Conservation (phyloP, 2,797 vertebrate genomes). For the Nannoperca australis region DNA sequence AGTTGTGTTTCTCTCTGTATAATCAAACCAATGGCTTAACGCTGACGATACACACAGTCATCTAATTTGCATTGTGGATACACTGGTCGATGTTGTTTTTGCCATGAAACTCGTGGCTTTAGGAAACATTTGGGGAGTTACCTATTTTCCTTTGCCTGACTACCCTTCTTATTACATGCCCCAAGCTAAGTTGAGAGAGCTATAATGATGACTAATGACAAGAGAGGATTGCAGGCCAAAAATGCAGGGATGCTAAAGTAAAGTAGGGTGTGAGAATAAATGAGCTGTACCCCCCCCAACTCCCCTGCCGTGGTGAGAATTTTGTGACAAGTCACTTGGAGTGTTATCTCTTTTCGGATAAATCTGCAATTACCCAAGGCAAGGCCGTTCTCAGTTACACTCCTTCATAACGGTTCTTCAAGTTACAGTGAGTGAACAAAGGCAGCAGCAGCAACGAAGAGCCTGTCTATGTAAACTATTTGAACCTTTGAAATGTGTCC, state of each 20-base stretch:
- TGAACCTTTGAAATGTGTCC: constrained; percentile 37
- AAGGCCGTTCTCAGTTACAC: constrained; percentile 61
- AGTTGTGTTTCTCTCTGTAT: background rate
- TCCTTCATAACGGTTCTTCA: constrained; percentile 60
- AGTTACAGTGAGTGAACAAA: constrained; percentile 70
- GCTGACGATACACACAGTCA: constrained; percentile 38
- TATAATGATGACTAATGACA: constrained; percentile 80
- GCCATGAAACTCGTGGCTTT: constrained; percentile 51
- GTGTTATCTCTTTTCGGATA: constrained; percentile 44
- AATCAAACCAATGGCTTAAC: constrained; percentile 10
- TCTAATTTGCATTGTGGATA: constrained; percentile 62
- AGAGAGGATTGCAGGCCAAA: constrained; percentile 58
- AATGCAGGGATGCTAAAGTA: constrained; percentile 41
- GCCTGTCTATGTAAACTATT: constrained; percentile 49
- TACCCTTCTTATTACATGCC: constrained; percentile 71
- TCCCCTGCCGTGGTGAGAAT: constrained; percentile 39
- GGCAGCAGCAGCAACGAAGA: constrained; percentile 41
- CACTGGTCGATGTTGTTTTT: constrained; percentile 44
- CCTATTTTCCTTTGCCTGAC: constrained; percentile 59
- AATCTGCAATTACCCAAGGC: constrained; percentile 60
- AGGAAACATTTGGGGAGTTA: constrained; percentile 60
- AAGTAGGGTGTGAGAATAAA: constrained; percentile 57
- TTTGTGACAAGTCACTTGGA: constrained; percentile 58
- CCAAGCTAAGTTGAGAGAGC: constrained; percentile 66
- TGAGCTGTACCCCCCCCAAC: constrained; percentile 35